Evolutionary conservation across 2,888 invertebrate species (phyloP).

Genomic region (Phrixothrix hirtus): DNA sequence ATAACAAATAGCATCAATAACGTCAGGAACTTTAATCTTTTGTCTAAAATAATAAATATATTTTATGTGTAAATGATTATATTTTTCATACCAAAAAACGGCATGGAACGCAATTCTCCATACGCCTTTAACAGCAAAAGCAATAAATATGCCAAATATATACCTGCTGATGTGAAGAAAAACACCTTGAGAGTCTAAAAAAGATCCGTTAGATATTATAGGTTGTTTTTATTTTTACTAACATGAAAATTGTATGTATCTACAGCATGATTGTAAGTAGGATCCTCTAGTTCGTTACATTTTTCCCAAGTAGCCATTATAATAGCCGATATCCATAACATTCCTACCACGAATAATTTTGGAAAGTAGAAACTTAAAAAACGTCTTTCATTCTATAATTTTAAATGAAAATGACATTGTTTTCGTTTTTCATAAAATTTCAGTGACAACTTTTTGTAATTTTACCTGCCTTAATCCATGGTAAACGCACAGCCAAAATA

Average conservation of each 20-base stretch:
- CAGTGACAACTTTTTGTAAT: no score
- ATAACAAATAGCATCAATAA: slow-evolving; percentile 81
- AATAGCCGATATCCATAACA: slow-evolving; percentile 85
- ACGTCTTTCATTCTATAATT: slow-evolving; percentile 79
- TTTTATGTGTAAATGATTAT: neutral
- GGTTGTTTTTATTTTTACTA: slow-evolving; percentile 7
- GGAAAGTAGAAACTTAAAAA: slow-evolving; percentile 88
- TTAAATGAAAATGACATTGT: no score
- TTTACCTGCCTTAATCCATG: slow-evolving; percentile 88
- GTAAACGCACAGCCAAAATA: slow-evolving; percentile 95
- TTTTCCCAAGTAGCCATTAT: slow-evolving; percentile 89
- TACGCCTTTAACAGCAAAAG: slow-evolving; percentile 87
- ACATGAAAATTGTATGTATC: slow-evolving; percentile 84
- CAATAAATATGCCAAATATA: slow-evolving; percentile 84
- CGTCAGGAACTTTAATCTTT: slow-evolving; percentile 89
- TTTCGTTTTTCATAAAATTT: no score
- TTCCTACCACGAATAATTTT: slow-evolving; percentile 83
- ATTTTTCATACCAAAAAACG: slow-evolving; percentile 87
- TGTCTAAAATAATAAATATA: slow-evolving; percentile 65
- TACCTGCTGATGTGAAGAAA: slow-evolving; percentile 81
- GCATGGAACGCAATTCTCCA: slow-evolving; percentile 94
- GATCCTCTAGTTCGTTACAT: slow-evolving; percentile 84
- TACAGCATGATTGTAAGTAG: slow-evolving; percentile 87
- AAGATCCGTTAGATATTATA: slow-evolving; percentile 3
- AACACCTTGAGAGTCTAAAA: slow-evolving; percentile 84